Base-by-base conservation (phyloP, 2,888 invertebrate genomes). In the Zygaena filipendulae region DNA sequence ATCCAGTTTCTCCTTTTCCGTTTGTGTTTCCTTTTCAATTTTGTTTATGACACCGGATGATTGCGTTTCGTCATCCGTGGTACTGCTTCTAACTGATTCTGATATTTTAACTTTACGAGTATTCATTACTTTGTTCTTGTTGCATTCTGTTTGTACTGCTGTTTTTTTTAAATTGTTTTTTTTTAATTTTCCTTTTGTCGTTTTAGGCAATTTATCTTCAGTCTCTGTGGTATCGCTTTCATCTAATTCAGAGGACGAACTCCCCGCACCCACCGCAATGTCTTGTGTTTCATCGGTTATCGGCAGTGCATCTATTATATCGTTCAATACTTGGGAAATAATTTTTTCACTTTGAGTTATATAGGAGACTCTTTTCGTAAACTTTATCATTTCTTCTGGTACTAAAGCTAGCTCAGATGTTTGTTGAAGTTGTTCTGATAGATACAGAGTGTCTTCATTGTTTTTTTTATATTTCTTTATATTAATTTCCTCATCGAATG, bases 1-100 rank as follows among this genome's bases (percentile, higher is more conserved):
- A 33, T 66, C 63, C 47, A 59, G 52, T 42, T 63, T 64, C 39
- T 64, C 57, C 36, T 64, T 64, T 4, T 37, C 38, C 2, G 53
- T 53, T 38, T 66, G 57, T 3, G 55, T 56, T 29, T 47, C 35
- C 35, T 54, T 47, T 11, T 53, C 39, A n/a, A 23, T 24, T n/a
- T 39, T 3, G 27, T 12, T 3, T 33, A 25, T 8, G 28, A 13
- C 11, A 35, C 23, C n/a, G n/a, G n/a, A n/a, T n/a, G n/a, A n/a
- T n/a, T n/a, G n/a, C n/a, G n/a, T n/a, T n/a, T n/a, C n/a, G n/a
- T n/a, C n/a, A n/a, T n/a, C n/a, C n/a, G n/a, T n/a, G n/a, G n/a
- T n/a, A 14, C 23, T 31, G 13, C 33, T 40, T 29, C 33, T 38
- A 3, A n/a, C n/a, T n/a, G 48, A 47, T 11, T 53, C 52, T 3